Conservation (phyloP, 2,113 vertebrate genomes). For the Cololabis saira region DNA sequence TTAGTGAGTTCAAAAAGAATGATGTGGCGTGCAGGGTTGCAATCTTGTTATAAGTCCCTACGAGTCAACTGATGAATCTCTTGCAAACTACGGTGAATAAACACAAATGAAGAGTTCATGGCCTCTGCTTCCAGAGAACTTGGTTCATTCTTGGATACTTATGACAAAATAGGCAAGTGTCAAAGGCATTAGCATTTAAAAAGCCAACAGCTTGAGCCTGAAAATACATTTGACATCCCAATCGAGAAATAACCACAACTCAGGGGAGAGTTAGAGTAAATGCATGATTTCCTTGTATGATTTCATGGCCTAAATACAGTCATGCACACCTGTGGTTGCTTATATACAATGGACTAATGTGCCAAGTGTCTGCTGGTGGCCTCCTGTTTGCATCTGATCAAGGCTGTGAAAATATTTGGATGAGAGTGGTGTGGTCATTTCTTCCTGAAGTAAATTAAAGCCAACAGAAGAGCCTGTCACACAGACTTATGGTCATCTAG, state of each 20-base stretch:
- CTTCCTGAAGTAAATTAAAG: slow-evolving; percentile 67
- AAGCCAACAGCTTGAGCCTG: neutral
- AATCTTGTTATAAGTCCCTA: no score
- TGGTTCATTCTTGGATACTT: no score
- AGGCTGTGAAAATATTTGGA: slow-evolving; percentile 68
- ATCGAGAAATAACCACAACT: slow-evolving; percentile 6
- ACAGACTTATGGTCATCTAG: slow-evolving; percentile 28
- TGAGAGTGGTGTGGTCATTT: slow-evolving; percentile 64
- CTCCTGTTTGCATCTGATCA: slow-evolving; percentile 56
- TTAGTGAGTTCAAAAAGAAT: no score
- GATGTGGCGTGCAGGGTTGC: no score
- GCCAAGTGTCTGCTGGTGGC: slow-evolving; percentile 35
- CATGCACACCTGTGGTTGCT: slow-evolving; percentile 10
- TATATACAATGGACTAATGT: slow-evolving; percentile 25
- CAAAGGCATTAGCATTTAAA: slow-evolving; percentile 1
- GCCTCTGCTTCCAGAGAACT: no score
- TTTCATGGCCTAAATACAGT: slow-evolving; percentile 2
- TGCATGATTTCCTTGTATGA: no score
- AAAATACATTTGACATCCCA: slow-evolving; percentile 18
- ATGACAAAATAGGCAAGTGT: no score
- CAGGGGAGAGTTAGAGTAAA: no score
- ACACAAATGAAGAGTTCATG: no score
- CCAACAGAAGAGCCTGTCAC: slow-evolving; percentile 59
- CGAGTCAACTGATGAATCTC: no score
- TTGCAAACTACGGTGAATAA: no score